Percentiles rank a stretch among this genome's conserved stretches.
Conservation (phyloP, 2,888 invertebrate genomes). For the Sminthurides aquaticus region DNA sequence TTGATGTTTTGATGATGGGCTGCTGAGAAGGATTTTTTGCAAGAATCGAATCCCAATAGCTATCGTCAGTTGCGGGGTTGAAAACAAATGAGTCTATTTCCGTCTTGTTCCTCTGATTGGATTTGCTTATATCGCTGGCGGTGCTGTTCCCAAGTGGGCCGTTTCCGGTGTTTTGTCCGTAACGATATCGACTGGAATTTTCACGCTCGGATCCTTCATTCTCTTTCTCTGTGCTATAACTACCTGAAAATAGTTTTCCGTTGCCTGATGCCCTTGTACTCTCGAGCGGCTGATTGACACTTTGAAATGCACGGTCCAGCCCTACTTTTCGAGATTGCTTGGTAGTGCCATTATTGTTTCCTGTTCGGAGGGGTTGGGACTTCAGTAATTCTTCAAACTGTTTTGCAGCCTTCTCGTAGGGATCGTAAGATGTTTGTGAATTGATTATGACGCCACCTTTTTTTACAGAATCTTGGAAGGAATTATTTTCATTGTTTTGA, state of each 20-base stretch:
- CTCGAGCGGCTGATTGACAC: conserved; percentile 10
- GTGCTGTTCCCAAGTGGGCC: no score
- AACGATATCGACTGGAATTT: neutral
- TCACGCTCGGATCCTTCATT: no score
- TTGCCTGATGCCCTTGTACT: neutral
- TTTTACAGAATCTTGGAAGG: neutral
- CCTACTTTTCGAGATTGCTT: conserved; percentile 32
- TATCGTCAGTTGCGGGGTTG: conserved; percentile 27
- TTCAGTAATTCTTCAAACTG: conserved; percentile 42
- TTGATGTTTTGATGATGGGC: neutral
- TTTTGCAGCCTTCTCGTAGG: conserved; percentile 42
- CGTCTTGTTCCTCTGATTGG: neutral
- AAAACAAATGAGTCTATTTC: conserved; percentile 22
- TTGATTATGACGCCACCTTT: conserved; percentile 18
- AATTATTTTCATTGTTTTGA: conserved; percentile 1
- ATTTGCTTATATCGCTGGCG: no score
- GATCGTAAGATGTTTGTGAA: conserved; percentile 38
- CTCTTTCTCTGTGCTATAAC: no score
- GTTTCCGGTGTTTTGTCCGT: neutral
- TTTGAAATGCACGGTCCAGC: conserved; percentile 41
- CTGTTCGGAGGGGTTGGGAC: conserved; percentile 27
- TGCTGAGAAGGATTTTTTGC: conserved; percentile 10
- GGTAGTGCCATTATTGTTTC: conserved; percentile 26
- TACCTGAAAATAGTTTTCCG: no score
- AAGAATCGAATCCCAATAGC: conserved; percentile 40